phyloP scores from a whole-genome alignment of 2,888 invertebrate species.

The Archips xylosteana region DNA sequence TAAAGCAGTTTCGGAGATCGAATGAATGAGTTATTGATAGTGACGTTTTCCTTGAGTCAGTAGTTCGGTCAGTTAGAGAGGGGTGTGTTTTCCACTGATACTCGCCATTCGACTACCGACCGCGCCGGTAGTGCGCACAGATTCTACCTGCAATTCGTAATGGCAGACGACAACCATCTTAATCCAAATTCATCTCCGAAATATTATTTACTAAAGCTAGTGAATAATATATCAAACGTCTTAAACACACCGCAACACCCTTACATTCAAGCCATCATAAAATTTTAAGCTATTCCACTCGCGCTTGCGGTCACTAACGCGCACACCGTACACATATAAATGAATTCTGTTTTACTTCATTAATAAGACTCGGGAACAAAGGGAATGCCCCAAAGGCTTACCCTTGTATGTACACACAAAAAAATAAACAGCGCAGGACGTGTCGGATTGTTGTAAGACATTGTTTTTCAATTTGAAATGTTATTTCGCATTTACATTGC shows the following conservation, averaged over 20 bases:
- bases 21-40: too few species aligned
- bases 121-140: too few species aligned
- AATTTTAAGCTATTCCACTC: conserved; percentile 6
- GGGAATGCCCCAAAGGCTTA: conserved; percentile 11
- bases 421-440: conserved; percentile 24
- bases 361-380: conserved; percentile 28
- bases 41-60: too few species aligned
- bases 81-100: too few species aligned
- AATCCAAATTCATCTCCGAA: too few species aligned
- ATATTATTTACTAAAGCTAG: too few species aligned
- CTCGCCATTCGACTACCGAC: too few species aligned
- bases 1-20: too few species aligned
- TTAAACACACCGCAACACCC: not conserved
- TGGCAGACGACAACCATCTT: too few species aligned
- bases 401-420: conserved; percentile 19
- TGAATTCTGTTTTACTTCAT: conserved; percentile 26
- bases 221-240: not conserved
- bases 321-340: conserved; percentile 8
- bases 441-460: conserved; percentile 15
- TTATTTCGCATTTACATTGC: conserved; percentile 24
- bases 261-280: not conserved
- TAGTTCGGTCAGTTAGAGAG: too few species aligned
- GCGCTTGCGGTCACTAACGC: not conserved
- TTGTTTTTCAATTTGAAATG: conserved; percentile 29
- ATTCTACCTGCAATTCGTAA: too few species aligned